phyloP scores from a whole-genome alignment of 2,797 vertebrate genomes.

The Sebastes taczanowskii region DNA sequence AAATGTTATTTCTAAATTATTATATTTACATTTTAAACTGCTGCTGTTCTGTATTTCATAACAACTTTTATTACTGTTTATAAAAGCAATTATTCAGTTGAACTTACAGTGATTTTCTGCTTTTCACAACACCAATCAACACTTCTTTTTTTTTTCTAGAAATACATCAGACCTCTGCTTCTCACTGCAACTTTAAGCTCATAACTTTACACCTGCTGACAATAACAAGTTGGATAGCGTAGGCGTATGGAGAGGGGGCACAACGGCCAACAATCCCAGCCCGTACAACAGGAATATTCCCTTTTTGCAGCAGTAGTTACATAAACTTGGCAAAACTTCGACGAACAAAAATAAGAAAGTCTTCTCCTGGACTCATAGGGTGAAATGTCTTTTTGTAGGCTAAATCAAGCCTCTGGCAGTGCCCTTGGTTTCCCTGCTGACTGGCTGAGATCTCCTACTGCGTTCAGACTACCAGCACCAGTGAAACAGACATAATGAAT shows the following conservation, averaged over 20 bases:
- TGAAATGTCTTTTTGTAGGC: constrained; percentile 68
- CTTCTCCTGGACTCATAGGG: constrained; percentile 48
- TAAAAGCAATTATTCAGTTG: constrained; percentile 30
- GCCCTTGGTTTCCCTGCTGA: constrained; percentile 56
- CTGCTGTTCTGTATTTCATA: constrained; percentile 10
- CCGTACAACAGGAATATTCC: constrained; percentile 27
- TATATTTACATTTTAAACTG: background rate
- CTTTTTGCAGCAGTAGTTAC: constrained; percentile 30
- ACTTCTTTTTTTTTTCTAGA: background rate
- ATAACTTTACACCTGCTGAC: constrained; percentile 28
- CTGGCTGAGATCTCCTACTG: constrained; percentile 62
- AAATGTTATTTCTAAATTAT: background rate
- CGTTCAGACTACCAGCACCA: constrained; percentile 50
- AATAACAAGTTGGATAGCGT: background rate
- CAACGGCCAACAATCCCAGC: constrained; percentile 10
- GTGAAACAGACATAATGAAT: constrained; percentile 70
- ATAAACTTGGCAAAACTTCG: constrained; percentile 63
- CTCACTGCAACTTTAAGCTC: background rate
- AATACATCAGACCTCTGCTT: background rate
- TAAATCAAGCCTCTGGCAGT: constrained; percentile 65
- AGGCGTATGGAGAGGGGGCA: background rate
- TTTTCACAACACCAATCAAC: background rate
- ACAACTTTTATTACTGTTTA: constrained; percentile 7
- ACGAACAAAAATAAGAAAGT: constrained; percentile 47
- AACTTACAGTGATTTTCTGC: constrained; percentile 5